These are phyloP conservation scores for Lysandra bellargus DNA, from an alignment of 2,888 invertebrate genomes.

Conservation along the genomic window DNA sequence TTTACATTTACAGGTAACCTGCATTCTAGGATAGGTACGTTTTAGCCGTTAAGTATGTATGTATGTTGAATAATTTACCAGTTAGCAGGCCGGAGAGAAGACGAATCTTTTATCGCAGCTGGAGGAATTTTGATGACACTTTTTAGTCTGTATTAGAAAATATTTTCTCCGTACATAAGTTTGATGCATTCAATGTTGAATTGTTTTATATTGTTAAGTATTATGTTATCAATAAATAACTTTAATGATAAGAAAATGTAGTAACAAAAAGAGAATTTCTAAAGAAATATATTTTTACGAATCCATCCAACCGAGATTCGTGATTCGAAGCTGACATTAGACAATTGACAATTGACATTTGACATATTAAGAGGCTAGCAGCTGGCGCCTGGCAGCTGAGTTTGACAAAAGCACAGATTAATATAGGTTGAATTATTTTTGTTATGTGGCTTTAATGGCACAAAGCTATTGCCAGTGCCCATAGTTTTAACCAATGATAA, in stretches of 20 bases:
- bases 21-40: too few species aligned
- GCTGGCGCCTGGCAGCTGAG: not conserved
- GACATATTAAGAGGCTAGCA: not conserved
- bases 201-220: not conserved
- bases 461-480: too few species aligned
- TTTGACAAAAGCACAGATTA: not conserved
- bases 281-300: not conserved
- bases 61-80: constrained; percentile 48
- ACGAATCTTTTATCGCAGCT: constrained; percentile 60
- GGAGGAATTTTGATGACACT: constrained; percentile 66
- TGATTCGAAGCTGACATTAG: not conserved
- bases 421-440: not conserved
- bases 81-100: constrained; percentile 65
- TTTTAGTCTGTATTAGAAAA: not conserved
- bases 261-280: not conserved
- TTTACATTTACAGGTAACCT: not conserved
- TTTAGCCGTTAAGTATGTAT: not conserved
- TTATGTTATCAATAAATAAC: not conserved
- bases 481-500: too few species aligned
- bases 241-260: not conserved
- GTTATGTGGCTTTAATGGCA: not conserved
- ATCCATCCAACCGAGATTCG: not conserved
- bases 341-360: not conserved
- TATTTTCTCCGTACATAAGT: not conserved
- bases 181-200: not conserved